Conservation (phyloP, 2,888 invertebrate species). For the Hydriomena furcata region DNA sequence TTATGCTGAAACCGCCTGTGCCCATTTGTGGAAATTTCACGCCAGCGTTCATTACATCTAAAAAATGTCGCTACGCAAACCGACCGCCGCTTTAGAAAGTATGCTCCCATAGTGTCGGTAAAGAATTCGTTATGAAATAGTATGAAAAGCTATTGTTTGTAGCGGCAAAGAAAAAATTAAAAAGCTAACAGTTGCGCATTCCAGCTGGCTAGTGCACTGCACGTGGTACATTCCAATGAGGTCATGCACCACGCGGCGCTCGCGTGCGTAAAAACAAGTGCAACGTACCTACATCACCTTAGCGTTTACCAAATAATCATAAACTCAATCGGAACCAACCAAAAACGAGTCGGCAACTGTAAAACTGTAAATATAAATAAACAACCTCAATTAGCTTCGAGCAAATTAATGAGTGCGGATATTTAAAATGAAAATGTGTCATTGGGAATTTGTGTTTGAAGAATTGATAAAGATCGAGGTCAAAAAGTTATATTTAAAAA, state of each 20-base stretch:
- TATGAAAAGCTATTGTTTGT: constrained; percentile 79
- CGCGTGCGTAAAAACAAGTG: constrained; percentile 76
- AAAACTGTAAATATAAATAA: constrained; percentile 13
- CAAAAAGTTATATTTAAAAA: constrained; percentile 1
- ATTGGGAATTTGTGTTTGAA: constrained; percentile 11
- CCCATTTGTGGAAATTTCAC: constrained; percentile 43
- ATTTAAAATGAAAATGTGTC: constrained; percentile 12
- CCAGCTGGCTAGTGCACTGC: constrained; percentile 70
- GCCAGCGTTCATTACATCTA: constrained; percentile 28
- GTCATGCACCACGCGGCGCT: constrained; percentile 75
- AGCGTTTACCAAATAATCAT: constrained; percentile 18
- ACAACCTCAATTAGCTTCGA: constrained; percentile 13
- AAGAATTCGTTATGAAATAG: constrained; percentile 77
- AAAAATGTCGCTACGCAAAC: constrained; percentile 37
- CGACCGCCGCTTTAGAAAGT: constrained; percentile 66
- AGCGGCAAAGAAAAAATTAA: constrained; percentile 69
- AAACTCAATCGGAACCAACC: constrained; percentile 2
- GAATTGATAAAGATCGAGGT: constrained; percentile 11
- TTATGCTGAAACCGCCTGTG: constrained; percentile 36
- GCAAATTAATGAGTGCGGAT: constrained; percentile 4
- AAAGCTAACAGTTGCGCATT: constrained; percentile 83
- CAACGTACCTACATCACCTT: constrained; percentile 50
- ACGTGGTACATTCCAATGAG: constrained; percentile 80
- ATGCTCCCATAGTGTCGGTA: constrained; percentile 50
- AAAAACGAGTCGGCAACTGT: not conserved